phyloP scores from a whole-genome alignment of 2,888 invertebrate species.

The Parnassius glacialis region DNA sequence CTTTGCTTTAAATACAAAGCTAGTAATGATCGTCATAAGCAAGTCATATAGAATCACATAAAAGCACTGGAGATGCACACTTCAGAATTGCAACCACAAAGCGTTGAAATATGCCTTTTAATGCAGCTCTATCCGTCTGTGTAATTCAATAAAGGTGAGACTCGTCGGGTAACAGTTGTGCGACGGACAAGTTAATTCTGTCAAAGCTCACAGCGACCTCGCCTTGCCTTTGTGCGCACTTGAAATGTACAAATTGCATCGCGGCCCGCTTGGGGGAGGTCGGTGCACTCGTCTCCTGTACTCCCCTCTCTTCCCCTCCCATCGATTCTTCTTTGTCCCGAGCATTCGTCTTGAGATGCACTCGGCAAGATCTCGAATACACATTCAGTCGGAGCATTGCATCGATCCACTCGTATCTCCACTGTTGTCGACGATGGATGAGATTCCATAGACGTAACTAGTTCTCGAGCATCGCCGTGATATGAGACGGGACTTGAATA shows the following conservation, averaged over 20 bases:
- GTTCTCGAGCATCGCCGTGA: slow-evolving; percentile 37
- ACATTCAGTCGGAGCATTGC: slow-evolving; percentile 36
- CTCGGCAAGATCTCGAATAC: slow-evolving; percentile 75
- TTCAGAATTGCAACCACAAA: slow-evolving; percentile 25
- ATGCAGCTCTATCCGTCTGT: slow-evolving; percentile 50
- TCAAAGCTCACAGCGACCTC: slow-evolving; percentile 77
- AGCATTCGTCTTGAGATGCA: slow-evolving; percentile 76
- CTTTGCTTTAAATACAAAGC: slow-evolving; percentile 10
- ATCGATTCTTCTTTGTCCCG: slow-evolving; percentile 79
- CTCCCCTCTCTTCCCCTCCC: slow-evolving; percentile 63
- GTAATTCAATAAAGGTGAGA: slow-evolving; percentile 71
- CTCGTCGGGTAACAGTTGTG: slow-evolving; percentile 52
- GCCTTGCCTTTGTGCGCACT: slow-evolving; percentile 78
- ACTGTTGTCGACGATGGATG: slow-evolving; percentile 40
- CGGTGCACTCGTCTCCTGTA: slow-evolving; percentile 67
- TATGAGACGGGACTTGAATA: slow-evolving; percentile 34
- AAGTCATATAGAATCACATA: slow-evolving; percentile 13
- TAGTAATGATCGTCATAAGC: slow-evolving; percentile 11
- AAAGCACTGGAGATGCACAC: slow-evolving; percentile 9
- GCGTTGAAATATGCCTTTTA: slow-evolving; percentile 40
- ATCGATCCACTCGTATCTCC: slow-evolving; percentile 42
- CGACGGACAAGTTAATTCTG: slow-evolving; percentile 79
- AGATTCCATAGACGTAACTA: slow-evolving; percentile 43
- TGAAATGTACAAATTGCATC: slow-evolving; percentile 81
- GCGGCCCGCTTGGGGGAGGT: slow-evolving; percentile 67